Evolutionary conservation across 2,888 invertebrate genomes (phyloP).

Genomic region (Acleris laterana): DNA sequence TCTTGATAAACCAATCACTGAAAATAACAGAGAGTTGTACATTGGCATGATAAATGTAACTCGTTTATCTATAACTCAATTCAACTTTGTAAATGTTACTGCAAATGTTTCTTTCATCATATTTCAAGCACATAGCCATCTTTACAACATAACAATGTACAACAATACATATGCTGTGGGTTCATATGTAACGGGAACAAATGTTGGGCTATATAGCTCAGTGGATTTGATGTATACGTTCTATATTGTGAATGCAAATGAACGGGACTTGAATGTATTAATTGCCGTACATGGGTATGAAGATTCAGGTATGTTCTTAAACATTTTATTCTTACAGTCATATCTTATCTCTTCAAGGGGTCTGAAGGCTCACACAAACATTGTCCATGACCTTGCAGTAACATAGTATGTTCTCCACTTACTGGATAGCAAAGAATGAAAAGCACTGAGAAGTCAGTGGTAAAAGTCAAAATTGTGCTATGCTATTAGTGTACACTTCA

Average conservation of each 20-base stretch:
- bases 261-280: conserved; percentile 61
- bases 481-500: too few relatives aligned
- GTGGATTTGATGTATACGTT: conserved; percentile 59
- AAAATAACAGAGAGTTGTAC: conserved; percentile 60
- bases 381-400: too few relatives aligned
- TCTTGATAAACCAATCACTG: conserved; percentile 56
- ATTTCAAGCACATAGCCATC: conserved; percentile 86
- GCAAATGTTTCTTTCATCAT: conserved; percentile 81
- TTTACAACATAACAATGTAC: conserved; percentile 83
- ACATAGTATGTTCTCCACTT: too few relatives aligned
- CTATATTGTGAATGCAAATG: conserved; percentile 73
- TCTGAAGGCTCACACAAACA: too few relatives aligned
- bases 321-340: conserved; percentile 2
- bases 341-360: too few relatives aligned
- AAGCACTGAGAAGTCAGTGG: too few relatives aligned
- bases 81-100: conserved; percentile 74
- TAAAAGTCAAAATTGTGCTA: too few relatives aligned
- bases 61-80: conserved; percentile 53
- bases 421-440: too few relatives aligned
- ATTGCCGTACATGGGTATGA: conserved; percentile 82
- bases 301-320: conserved; percentile 66
- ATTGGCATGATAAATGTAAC: conserved; percentile 56
- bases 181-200: conserved; percentile 82
- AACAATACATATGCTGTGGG: conserved; percentile 56
- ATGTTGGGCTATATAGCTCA: conserved; percentile 83